These are phyloP conservation scores for Mantis religiosa DNA, from an alignment of 2,888 invertebrate genomes.

Conservation along the genomic window DNA sequence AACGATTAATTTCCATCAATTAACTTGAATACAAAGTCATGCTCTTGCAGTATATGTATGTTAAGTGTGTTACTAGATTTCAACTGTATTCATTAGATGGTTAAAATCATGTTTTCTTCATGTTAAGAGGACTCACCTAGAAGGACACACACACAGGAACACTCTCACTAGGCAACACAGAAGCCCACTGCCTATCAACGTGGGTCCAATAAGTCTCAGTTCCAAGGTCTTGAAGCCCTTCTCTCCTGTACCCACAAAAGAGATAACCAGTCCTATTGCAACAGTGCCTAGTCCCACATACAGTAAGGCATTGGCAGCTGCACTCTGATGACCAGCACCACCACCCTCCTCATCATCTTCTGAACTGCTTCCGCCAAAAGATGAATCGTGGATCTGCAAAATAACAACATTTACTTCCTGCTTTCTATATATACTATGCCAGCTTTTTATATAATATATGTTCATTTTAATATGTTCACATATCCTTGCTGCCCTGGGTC, in stretches of 20 bases:
- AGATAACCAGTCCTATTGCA: conserved; percentile 79
- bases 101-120: no score
- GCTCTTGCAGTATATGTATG: no score
- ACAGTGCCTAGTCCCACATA: conserved; percentile 82
- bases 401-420: not conserved
- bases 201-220: conserved; percentile 80
- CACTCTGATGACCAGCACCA: conserved; percentile 58
- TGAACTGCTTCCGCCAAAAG: conserved; percentile 66
- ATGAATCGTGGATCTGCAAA: conserved; percentile 75
- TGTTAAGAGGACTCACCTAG: conserved; percentile 40
- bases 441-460: no score
- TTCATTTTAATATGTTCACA: no score
- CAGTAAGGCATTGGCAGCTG: conserved; percentile 73
- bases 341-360: conserved; percentile 48
- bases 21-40: no score
- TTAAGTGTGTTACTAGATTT: no score
- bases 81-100: no score
- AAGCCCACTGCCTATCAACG: conserved; percentile 72
- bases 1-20: no score
- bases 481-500: no score
- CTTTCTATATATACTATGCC: no score
- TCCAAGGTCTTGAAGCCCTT: conserved; percentile 83
- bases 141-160: conserved; percentile 77
- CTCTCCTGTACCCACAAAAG: conserved; percentile 87
- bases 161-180: conserved; percentile 80